Conservation (phyloP, 2,888 invertebrate species). For the Tachystola acroxantha region DNA sequence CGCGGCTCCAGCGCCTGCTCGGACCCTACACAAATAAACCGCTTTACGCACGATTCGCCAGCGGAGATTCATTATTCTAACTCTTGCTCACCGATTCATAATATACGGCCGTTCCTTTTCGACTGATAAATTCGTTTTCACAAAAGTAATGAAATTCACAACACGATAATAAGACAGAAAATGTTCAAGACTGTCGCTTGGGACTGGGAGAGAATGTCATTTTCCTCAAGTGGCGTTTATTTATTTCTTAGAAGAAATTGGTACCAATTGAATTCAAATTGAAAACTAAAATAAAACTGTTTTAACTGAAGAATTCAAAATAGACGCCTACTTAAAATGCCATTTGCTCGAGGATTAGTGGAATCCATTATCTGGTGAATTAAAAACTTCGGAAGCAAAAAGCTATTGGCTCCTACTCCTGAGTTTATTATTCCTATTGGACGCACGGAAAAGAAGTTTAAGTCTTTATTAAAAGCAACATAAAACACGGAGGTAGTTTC, state of each 20-base stretch:
- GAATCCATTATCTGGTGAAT: constrained; percentile 24
- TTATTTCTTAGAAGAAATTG: background rate
- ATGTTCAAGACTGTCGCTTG: background rate
- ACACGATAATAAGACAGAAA: background rate
- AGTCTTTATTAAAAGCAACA: constrained; percentile 18
- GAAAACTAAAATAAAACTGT: background rate
- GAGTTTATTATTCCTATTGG: constrained; percentile 2
- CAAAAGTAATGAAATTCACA: background rate
- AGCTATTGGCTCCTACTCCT: constrained; percentile 18
- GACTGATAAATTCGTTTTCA: background rate
- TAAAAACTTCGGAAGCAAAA: constrained; percentile 23
- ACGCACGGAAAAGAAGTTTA: constrained; percentile 16
- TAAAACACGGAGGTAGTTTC: constrained; percentile 15
- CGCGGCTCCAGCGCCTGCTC: constrained; percentile 49
- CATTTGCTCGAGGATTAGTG: constrained; percentile 22
- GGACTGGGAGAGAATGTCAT: background rate
- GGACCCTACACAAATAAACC: constrained; percentile 76
- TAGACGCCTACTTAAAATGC: constrained; percentile 21
- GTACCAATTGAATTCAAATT: background rate
- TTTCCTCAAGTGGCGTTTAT: background rate
- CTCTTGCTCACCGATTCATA: constrained; percentile 59
- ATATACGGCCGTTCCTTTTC: constrained; percentile 20
- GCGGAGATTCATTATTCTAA: constrained; percentile 75
- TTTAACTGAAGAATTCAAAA: background rate
- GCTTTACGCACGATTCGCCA: constrained; percentile 74